Evolutionary conservation across 2,888 invertebrate species (phyloP), one percentile per base, ranked within the genome.

Genomic region (Sinopyrophorus schimmeli): DNA sequence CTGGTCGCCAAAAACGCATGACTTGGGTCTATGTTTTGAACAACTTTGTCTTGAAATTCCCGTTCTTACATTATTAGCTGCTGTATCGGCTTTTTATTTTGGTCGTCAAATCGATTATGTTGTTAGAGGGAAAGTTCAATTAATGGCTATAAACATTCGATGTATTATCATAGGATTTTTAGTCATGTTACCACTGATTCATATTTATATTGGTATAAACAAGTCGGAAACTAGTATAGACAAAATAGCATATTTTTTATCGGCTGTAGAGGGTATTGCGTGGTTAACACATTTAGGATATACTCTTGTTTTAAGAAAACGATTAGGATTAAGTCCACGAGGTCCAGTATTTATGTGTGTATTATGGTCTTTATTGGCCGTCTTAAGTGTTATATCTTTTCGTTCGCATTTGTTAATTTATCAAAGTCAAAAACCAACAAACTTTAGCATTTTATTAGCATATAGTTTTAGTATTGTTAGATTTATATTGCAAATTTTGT

Each of bases 11-110:
- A 72, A 77, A 9, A 78, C 80, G 20, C 83, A 86, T 65, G 91
- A 92, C 74, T 79, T 94, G 62, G 84, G 89, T 43, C 76, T 84
- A 47, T 95, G 94, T 72, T 94, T 94, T 69, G 91, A 92, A 72
- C 84, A 89, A 72, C 73, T 92, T 37, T 85, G 83, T 65, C 77
- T 95, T 20, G 83, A 89, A 70, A 80, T 89, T 60, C 92, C 93
- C 9, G 71, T 85, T 27, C 82, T 86, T 63, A 78, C 81, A 31
- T 63, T 92, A 20, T 78, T 93, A 58, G 87, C 91, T 2, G 76
- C 86, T 9, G 71, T 82, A 30, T 93, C 93, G n/a, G 85, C 88
- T 0, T 94, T 84, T 74, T 86, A 87, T 68, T 82, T 87, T 58
- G 92, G 92, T 6, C 81, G 80, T 57, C 81, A 84, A 60, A 76